Base-by-base conservation (phyloP, 92 coral and sea anemone species). In the Heteractis magnifica region DNA sequence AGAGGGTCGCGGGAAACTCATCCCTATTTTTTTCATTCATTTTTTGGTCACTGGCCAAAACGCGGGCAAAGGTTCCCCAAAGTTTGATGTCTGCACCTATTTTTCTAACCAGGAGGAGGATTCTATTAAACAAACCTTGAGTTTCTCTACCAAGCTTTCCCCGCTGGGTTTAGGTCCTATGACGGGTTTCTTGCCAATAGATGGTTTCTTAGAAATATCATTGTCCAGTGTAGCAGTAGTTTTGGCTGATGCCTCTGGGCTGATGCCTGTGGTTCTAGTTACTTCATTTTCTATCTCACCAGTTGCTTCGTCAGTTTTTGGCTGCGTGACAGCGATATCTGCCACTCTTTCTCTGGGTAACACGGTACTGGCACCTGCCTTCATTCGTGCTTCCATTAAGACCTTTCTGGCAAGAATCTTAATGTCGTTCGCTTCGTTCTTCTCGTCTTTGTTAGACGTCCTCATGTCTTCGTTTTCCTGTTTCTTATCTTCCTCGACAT, bases 311-410 rank as follows among this genome's bases (percentile, higher is more conserved):
- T 72, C 41, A 18, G 49, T 49, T 55, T 74, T 78, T 62, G 85
- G 21, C 59, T 48, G 76, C 79, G 84, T 59, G 56, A 79, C 34
- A 12, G 87, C 20, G 60, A 87, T 90, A 60, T 87, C 89, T 12
- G 94, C 94, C 65, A 93, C 88, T 71, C 93, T 87, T 81, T 93
- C 92, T 77, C 95, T 86, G 23, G 98, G 98, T 26, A 93, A 80
- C 81, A 92, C 89, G 78, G 82, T 90, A 84, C 94, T 92, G 4
- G 98, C 95, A n/a, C 94, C 98, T 79, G 93, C 98, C 79, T 89
- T 97, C 58, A 90, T 90, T 51, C 99, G 92, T 2, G 97, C 98
- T 26, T 97, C 99, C 95, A 94, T 92, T 70, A 97, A 93, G 50
- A 97, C 93, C 79, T 93, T 94, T 16, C 93, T 93, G 1, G 99